phyloP scores from a whole-genome alignment of 2,113 vertebrate genomes.

The Grus americana region DNA sequence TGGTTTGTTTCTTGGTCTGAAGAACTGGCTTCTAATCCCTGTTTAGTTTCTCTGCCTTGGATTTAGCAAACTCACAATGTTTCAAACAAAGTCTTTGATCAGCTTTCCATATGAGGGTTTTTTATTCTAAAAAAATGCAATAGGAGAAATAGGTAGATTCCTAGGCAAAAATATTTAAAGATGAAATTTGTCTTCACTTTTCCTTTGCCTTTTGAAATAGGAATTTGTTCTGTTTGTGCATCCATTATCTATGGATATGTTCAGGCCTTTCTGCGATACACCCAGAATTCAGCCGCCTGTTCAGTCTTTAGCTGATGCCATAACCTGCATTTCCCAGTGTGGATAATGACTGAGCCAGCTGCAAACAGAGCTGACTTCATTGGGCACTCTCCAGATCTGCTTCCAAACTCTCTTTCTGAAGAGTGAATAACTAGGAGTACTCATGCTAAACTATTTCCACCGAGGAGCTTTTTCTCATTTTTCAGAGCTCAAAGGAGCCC shows the following conservation, averaged over 20 bases:
- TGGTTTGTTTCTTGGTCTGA: not conserved
- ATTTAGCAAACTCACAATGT: not conserved
- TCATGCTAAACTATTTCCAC: not conserved
- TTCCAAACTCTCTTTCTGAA: not conserved
- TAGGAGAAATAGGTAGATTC: not conserved
- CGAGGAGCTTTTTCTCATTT: not conserved
- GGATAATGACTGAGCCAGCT: not conserved
- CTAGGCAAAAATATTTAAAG: not conserved
- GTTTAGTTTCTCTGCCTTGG: not conserved
- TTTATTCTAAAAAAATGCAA: not conserved
- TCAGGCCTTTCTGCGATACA: not conserved
- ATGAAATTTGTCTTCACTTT: not conserved
- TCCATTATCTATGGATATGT: not conserved
- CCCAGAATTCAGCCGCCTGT: not conserved
- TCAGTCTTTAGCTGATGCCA: not conserved
- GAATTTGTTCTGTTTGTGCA: not conserved
- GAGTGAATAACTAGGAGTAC: not conserved
- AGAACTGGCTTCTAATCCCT: not conserved
- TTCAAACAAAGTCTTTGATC: not conserved
- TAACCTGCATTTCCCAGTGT: not conserved
- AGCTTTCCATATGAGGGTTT: accelerated
- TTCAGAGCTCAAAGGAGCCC: not conserved
- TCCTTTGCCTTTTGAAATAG: not conserved
- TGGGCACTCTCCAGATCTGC: not conserved
- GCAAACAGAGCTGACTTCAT: not conserved